These are phyloP conservation scores for Harpagus bidentatus DNA, from an alignment of 2,113 vertebrate genomes.

Conservation along the genomic window DNA sequence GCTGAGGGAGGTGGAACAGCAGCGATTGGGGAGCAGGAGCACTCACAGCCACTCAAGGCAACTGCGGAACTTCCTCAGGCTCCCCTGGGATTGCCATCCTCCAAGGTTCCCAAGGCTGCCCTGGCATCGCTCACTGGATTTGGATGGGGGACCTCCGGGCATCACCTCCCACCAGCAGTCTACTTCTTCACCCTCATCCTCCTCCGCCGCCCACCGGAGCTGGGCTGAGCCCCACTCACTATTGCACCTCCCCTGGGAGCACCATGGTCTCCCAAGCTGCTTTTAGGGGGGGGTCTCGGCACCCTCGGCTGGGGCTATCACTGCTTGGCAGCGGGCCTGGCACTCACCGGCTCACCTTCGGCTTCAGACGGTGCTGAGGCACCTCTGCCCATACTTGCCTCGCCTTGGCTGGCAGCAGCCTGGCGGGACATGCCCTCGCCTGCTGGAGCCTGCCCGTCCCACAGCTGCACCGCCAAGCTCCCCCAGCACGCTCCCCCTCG, in stretches of 20 bases:
- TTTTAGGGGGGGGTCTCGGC: background rate
- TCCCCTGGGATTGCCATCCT: background rate
- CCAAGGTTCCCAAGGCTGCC: fast-evolving
- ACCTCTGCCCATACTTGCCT: background rate
- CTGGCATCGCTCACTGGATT: background rate
- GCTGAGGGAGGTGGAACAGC: background rate
- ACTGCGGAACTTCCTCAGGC: background rate
- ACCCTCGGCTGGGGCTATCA: background rate
- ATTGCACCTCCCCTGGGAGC: background rate
- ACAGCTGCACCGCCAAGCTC: fast-evolving
- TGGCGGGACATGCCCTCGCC: background rate
- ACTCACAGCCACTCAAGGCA: background rate
- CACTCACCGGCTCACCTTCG: fast-evolving
- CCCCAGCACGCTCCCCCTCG: fast-evolving
- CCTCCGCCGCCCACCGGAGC: background rate
- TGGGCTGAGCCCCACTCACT: fast-evolving
- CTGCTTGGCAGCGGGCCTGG: background rate
- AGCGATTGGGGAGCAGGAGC: fast-evolving
- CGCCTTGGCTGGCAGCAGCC: background rate
- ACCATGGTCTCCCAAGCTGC: background rate
- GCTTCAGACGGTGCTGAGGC: background rate
- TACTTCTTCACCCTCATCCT: background rate
- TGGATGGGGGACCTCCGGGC: background rate
- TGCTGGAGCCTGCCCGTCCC: background rate
- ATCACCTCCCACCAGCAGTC: background rate